Base-by-base conservation (phyloP, 2,113 vertebrate genomes). In the Poicephalus gulielmi region DNA sequence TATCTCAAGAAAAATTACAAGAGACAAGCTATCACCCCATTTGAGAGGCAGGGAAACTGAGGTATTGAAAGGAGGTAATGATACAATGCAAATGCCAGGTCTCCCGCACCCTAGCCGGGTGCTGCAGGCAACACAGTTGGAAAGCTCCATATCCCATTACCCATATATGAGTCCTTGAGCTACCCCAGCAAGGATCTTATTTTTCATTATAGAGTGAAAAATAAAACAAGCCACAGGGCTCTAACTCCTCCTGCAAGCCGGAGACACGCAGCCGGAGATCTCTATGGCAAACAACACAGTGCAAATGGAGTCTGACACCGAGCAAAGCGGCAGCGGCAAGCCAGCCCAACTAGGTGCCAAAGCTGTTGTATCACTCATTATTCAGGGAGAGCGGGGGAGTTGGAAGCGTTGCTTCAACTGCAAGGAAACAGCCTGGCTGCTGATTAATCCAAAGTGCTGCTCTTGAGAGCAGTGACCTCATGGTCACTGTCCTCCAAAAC, bases 141-240 rank as follows among this genome's bases (percentile, higher is more conserved):
- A 79, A 89, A 93, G 44, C 85, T 94, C 68, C 84, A 81, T 73
- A 91, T 81, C 60, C 90, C 64, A 66, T 94, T 94, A 90, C n/a
- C 70, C 75, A 28, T 78, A 64, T 5, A 82, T 27, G 86, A 90
- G 59, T 30, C 0, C 14, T 17, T 16, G 77, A 86, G 69, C 22
- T 91, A 33, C 82, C 94, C 27, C 73, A 69, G 90, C 85, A 87
- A 82, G 60, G 41, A 79, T 92, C 82, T 90, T 84, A 70, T 91
- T 93, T 84, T 95, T 82, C 88, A 84, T 95, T 90, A 74, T 6
- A 28, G 74, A 85, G 62, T 70, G 70, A 84, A 91, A 91, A 87
- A 91, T 91, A 89, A 91, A 95, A 91, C 46, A 84, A 91, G 60
- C 90, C 92, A 66, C 78, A 39, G 92, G 78, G 82, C 82, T 90